Conservation (phyloP, 2,888 invertebrate species). For the Hypolimnas misippus region DNA sequence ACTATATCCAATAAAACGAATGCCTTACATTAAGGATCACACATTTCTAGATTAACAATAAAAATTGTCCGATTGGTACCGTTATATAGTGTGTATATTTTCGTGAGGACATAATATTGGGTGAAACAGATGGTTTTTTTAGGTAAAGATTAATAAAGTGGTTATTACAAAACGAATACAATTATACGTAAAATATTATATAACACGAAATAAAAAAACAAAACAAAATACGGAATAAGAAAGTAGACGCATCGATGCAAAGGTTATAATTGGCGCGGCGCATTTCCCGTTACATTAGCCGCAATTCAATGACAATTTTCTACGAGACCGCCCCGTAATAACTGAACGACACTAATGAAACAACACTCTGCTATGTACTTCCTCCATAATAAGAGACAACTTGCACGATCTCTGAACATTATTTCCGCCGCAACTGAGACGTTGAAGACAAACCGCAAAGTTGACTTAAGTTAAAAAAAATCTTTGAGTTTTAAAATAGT, state of each 20-base stretch:
- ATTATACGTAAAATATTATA: neutral
- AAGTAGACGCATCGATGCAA: slow-evolving; percentile 44
- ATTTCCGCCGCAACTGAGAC: slow-evolving; percentile 45
- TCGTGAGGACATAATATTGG: too few species aligned
- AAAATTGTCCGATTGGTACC: neutral
- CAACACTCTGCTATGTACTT: slow-evolving; percentile 59
- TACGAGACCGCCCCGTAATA: slow-evolving; percentile 61
- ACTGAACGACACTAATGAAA: slow-evolving; percentile 69
- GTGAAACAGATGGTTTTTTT: too few species aligned
- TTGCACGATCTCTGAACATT: slow-evolving; percentile 56
- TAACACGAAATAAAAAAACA: slow-evolving; percentile 18
- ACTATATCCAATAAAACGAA: neutral
- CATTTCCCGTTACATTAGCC: slow-evolving; percentile 69
- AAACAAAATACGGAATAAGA: slow-evolving; percentile 35
- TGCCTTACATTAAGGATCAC: neutral
- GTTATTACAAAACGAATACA: too few species aligned
- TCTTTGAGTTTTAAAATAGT: slow-evolving; percentile 22
- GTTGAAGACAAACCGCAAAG: slow-evolving; percentile 40
- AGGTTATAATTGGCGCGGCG: slow-evolving; percentile 68
- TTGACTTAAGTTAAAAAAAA: slow-evolving; percentile 26
- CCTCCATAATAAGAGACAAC: slow-evolving; percentile 62
- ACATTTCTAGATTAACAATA: neutral
- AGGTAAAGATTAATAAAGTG: too few species aligned
- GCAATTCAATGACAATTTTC: slow-evolving; percentile 67
- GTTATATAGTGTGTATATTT: neutral